Base-by-base conservation (phyloP, 2,797 vertebrate genomes). In the Crenuchus spilurus region DNA sequence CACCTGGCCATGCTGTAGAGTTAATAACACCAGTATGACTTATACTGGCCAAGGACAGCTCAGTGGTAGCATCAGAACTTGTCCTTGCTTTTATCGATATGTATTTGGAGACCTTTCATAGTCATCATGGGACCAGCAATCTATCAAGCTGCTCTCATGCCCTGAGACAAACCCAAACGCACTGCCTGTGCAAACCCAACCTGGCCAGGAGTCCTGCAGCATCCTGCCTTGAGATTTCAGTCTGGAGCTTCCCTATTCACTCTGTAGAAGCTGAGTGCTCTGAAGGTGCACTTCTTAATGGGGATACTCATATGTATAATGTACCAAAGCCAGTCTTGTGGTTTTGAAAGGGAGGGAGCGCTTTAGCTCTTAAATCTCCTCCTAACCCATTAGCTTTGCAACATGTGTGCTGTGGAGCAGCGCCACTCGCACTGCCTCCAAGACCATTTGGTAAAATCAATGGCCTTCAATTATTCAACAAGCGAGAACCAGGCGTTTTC, bases 401-500 rank as follows among this genome's bases (percentile, higher is more conserved):
- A 71, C 49, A 28, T 69, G 49, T 60, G 37, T 26, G 70, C 26
- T 22, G 55, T 39, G 24, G 61, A 5, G 37, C 18, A 52, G 70
- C 48, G 14, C 48, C 70, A 69, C 69, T 78, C 74, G 28, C 30
- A 22, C 75, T 76, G 72, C 74, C 80, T 85, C 67, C 78, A 78
- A 76, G 69, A 79, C 55, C 78, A 86, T 85, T 85, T 76, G 58
- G 66, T 68, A 63, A 83, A 83, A 87, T 87, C 85, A 84, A 86
- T 89, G 71, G 68, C 75, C 78, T 69, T 90, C 42, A 89, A 88
- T 88, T 87, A 87, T 87, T 88, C 81, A 88, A 81, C 72, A 78
- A 33, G 70, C 11, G 60, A 83, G 75, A 64, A 78, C 75, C 85
- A 79, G 49, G 42, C 62, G 37, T 66, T 78, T 82, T 70, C 73